Conservation (phyloP, 2,888 invertebrate genomes). For the Julus scanicus region DNA sequence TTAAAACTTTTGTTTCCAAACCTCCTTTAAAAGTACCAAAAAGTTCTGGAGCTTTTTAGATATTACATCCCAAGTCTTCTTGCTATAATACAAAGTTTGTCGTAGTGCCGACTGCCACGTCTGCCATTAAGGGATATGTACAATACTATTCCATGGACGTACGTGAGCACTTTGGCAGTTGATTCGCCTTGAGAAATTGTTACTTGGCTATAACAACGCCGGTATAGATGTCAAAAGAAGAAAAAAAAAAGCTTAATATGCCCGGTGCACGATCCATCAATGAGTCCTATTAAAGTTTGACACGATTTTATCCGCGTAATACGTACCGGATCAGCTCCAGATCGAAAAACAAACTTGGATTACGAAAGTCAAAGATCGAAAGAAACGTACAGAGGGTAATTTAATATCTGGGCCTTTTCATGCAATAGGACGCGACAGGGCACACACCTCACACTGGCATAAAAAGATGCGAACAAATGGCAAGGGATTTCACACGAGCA, state of each 20-base stretch:
- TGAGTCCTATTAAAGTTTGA: slow-evolving; percentile 17
- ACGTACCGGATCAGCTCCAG: background rate
- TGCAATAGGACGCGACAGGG: background rate
- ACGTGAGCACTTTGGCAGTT: slow-evolving; percentile 20
- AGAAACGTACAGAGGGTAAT: background rate
- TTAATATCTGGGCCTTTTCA: slow-evolving; percentile 22
- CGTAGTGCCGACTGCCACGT: background rate
- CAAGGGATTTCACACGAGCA: background rate
- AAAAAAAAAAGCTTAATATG: slow-evolving; percentile 4
- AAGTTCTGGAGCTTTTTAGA: background rate
- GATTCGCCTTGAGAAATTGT: slow-evolving; percentile 32
- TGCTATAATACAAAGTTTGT: background rate
- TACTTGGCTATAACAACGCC: background rate
- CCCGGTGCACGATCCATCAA: slow-evolving; percentile 16
- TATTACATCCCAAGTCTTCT: background rate
- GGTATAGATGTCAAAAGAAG: background rate
- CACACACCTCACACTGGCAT: background rate
- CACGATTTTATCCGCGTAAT: slow-evolving; percentile 17
- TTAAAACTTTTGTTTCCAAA: background rate
- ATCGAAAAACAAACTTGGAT: slow-evolving; percentile 36
- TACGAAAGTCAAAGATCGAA: background rate
- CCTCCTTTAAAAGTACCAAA: background rate
- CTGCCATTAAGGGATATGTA: background rate
- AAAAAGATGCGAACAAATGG: slow-evolving; percentile 22
- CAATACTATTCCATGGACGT: background rate